Evolutionary conservation across 1,140 invertebrate species (phyloP).

Genomic region (Dendrolimus kikuchii): DNA sequence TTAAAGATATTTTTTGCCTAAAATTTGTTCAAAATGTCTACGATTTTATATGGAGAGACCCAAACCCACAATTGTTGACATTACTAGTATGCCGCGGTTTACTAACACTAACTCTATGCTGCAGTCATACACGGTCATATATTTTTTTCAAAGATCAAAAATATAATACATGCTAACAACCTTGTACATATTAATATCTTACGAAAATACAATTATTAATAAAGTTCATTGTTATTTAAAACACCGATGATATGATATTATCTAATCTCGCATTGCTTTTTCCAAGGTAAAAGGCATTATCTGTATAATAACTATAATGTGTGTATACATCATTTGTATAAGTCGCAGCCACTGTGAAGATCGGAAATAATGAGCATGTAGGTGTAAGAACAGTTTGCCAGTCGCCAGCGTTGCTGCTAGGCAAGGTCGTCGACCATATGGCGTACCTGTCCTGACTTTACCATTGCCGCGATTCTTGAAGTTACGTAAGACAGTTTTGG

Average conservation of each 20-base stretch:
- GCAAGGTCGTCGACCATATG: slow-evolving; percentile 44
- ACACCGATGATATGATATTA: slow-evolving; percentile 13
- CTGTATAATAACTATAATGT: slow-evolving; percentile 11
- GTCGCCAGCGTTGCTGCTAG: slow-evolving; percentile 17
- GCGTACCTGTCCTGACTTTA: slow-evolving; percentile 21
- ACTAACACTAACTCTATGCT: not conserved
- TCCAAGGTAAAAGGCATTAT: slow-evolving; percentile 6
- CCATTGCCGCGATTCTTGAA: slow-evolving; percentile 15
- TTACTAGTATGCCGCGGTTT: no score
- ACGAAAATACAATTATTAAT: not conserved
- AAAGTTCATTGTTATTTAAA: slow-evolving; percentile 20
- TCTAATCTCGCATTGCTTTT: slow-evolving; percentile 7
- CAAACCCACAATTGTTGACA: no score
- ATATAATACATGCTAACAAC: no score
- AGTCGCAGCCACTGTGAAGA: slow-evolving; percentile 6
- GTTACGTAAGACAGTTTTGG: slow-evolving; percentile 5
- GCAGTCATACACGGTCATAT: not conserved
- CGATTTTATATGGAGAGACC: no score
- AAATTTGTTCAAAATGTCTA: no score
- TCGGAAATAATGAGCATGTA: slow-evolving; percentile 28
- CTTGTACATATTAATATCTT: not conserved
- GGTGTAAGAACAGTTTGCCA: slow-evolving; percentile 28
- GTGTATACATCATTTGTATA: not conserved
- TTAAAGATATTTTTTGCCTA: no score
- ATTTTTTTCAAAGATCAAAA: no score